Evolutionary conservation across 2,888 invertebrate species (phyloP), one percentile per base, ranked within the genome.

Genomic region (Idaea dimidiata): DNA sequence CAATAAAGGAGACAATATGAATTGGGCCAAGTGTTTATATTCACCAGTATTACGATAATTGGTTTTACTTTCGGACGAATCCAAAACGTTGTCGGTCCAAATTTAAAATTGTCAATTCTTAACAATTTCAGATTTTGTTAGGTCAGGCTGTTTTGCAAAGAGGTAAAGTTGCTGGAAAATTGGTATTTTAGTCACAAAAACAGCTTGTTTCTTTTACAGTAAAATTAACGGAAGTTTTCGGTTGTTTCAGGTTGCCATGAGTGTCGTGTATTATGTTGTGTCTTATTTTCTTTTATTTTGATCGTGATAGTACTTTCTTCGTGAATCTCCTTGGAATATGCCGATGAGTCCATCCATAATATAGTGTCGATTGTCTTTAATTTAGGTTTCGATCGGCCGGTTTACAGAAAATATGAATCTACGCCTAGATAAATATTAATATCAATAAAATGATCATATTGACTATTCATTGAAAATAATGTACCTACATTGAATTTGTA

Each of bases 21-120:
- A 82, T 83, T 80, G 76, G 75, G 71, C 73, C 76, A 70, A 76
- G 74, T 82, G 80, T 83, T 84, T 84, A 82, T 82, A 84, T 81
- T 84, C 79, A 71, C 73, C 71, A 79, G 78, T 79, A 78, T 80
- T 78, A 80, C 80, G 73, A 80, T 87, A 88, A 88, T 88, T 86
- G 84, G 87, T 84, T 89, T 87, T 24, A 80, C 80, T 77, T 72
- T 75, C 73, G 58, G 68, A 63, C 61, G 65, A 59, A 66, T 63
- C 57, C 62, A 61, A 69, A 67, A 72, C 17, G 56, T 54, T 7
- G 54, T 17, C 56, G 14, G 17, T 24, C 17, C 69, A 74, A 78
- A 81, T 84, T 83, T 83, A 78, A 83, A 88, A 87, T 87, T 88
- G 84, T 84, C 85, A 84, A 84, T 83, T 82, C 81, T 80, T 73